A percentile compares a stretch with the other conserved stretches of the same genome.
These are phyloP conservation scores for Heliconius hermathena DNA, from an alignment of 1,140 invertebrate species.

Conservation along the genomic window DNA sequence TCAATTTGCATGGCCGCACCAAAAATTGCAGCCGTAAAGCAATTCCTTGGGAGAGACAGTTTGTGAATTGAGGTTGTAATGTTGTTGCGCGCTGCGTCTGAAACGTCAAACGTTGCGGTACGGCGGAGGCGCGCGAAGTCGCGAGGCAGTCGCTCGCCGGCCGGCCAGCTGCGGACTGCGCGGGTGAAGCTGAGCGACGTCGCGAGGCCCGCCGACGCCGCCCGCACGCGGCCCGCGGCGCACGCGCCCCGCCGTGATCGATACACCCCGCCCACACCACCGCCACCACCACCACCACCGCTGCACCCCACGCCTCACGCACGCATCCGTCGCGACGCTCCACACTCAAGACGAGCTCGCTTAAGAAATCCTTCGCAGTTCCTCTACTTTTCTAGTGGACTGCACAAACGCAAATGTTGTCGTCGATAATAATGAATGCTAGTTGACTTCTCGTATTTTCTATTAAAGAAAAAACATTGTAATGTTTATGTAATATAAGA, in stretches of 20 bases:
- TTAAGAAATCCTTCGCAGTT: constrained; percentile 47
- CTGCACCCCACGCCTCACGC: constrained; percentile 53
- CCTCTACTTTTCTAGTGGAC: constrained; percentile 39
- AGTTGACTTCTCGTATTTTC: not conserved
- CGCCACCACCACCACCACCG: constrained; percentile 44
- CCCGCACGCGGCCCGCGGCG: constrained; percentile 52
- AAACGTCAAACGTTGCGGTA: constrained; percentile 69
- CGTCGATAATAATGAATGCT: not conserved
- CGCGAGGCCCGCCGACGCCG: constrained; percentile 54
- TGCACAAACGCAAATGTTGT: constrained; percentile 36
- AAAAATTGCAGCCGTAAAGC: constrained; percentile 54
- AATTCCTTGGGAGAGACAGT: constrained; percentile 65
- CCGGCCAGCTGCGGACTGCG: constrained; percentile 76
- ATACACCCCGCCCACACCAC: constrained; percentile 76
- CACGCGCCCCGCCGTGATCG: constrained; percentile 75
- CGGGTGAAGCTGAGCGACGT: constrained; percentile 54
- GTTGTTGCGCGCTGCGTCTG: constrained; percentile 65
- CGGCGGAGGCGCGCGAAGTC: constrained; percentile 26
- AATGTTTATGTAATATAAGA: too few species aligned
- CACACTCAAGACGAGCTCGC: constrained; percentile 58
- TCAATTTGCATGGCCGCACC: constrained; percentile 54
- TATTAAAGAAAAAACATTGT: not conserved
- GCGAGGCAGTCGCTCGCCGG: constrained; percentile 61
- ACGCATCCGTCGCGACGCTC: constrained; percentile 59
- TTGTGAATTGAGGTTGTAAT: constrained; percentile 56